Base-by-base conservation (phyloP, 2,888 invertebrate genomes). In the Cheilosia pagana region DNA sequence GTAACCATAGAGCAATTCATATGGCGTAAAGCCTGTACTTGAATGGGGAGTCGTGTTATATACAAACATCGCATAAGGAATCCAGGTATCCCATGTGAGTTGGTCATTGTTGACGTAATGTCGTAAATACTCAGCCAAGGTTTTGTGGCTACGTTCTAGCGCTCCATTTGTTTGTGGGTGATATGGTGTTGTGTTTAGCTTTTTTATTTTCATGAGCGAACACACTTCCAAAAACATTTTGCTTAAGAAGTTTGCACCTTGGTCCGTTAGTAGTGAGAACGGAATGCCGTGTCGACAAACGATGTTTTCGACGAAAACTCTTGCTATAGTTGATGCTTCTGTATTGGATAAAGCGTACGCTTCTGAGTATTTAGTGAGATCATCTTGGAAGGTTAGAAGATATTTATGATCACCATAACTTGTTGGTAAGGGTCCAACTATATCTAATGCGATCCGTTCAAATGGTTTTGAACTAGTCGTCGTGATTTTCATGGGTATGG, bases 211-310 rank as follows among this genome's bases (percentile, higher is more conserved):
- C 52, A 25, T 45, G 1, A 77, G 31, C 8, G n/a, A 45, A 8
- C 45, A 63, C 67, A 57, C 21, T 72, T 81, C 62, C 75, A 55
- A 67, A 90, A 90, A 75, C 25, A 57, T 12, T 23, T 19, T 19
- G 14, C 65, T 65, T 3, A 52, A 6, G 21, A 52, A 67, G 2
- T 59, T 74, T 3, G 62, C 57, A 14, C 57, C 70, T 39, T 85
- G 67, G 25, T 85, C 75, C 0, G 67, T 76, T 7, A 85, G 12
- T 2, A 65, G 12, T n/a, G 63, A 23, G 1, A 48, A 39, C 4
- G 63, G 86, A 4, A 68, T 68, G 12, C 68, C 50, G 35, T 67
- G 62, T 2, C 68, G 52, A 10, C 75, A 57, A 10, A 72, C 31
- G 5, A 53, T 62, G 28, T 62, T 75, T 14, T 71, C 60, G 14